phyloP scores from a whole-genome alignment of 2,113 vertebrate genomes.

The Acrocephalus kingi region DNA sequence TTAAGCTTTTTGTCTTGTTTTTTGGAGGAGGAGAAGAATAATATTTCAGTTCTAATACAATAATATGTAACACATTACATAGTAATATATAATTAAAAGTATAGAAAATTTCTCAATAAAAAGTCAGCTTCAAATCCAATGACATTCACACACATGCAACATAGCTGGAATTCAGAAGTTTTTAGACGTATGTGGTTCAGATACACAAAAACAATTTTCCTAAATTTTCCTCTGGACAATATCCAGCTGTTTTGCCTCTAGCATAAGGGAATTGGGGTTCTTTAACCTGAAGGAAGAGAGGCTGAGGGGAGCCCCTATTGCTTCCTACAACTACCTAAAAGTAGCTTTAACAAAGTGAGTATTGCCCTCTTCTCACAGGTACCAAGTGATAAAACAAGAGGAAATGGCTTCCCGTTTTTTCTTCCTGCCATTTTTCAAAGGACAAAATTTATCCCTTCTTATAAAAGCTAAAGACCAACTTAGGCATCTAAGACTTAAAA shows the following conservation, averaged over 20 bases:
- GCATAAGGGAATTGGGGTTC: not conserved
- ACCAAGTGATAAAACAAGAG: not conserved
- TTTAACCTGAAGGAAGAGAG: not conserved
- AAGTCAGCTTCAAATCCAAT: not conserved
- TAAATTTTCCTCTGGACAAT: not conserved
- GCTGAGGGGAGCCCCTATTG: not conserved
- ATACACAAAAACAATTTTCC: not conserved
- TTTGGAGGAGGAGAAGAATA: not conserved
- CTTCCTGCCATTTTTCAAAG: not conserved
- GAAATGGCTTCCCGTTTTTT: not conserved
- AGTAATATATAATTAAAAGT: not conserved
- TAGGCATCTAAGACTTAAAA: not conserved
- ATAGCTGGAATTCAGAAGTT: not conserved
- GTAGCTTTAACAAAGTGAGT: not conserved
- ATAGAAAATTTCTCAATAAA: not conserved
- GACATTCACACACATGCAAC: not conserved
- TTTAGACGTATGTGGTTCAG: not conserved
- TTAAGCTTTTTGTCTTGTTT: not conserved
- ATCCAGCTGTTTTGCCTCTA: not conserved
- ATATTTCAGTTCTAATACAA: not conserved
- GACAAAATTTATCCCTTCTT: not conserved
- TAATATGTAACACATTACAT: not conserved
- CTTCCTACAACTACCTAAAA: not conserved
- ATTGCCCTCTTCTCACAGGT: not conserved
- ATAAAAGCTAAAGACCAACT: not conserved